These are phyloP conservation scores for Redunca redunca DNA, from an alignment of 2,113 vertebrate genomes.

Conservation along the genomic window DNA sequence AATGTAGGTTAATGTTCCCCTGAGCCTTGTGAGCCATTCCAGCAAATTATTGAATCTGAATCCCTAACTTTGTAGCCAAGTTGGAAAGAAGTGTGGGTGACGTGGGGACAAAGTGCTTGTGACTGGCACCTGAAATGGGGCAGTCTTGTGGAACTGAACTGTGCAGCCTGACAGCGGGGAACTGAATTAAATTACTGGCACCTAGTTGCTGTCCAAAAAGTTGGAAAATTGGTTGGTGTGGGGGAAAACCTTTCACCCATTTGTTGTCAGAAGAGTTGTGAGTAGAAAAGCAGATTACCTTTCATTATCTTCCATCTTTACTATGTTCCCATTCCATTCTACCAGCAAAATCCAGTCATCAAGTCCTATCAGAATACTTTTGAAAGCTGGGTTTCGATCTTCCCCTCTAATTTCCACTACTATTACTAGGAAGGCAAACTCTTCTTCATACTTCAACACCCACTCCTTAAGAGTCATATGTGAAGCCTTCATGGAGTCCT, in stretches of 20 bases:
- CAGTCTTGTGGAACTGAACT: not conserved
- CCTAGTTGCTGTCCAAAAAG: not conserved
- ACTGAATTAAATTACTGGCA: not conserved
- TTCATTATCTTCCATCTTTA: not conserved
- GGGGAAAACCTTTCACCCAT: not conserved
- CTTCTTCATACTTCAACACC: not conserved
- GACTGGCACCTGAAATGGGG: not conserved
- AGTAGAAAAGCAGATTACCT: not conserved
- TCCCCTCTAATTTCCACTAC: not conserved
- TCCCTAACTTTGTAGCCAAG: not conserved
- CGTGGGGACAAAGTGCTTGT: not conserved
- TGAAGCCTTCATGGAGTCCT: not conserved
- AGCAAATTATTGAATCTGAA: not conserved
- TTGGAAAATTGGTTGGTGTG: not conserved
- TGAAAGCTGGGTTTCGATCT: rapidly evolving
- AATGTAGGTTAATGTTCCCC: not conserved
- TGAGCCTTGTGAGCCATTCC: not conserved
- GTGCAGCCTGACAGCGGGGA: not conserved
- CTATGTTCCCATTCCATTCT: not conserved
- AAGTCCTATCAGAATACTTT: not conserved
- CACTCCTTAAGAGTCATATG: not conserved
- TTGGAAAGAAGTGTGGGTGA: not conserved
- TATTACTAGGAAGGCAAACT: not conserved
- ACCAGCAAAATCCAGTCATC: not conserved
- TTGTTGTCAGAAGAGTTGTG: not conserved